Base-by-base conservation (phyloP, 1,140 invertebrate species). In the Pseudomyrmex pallidus region DNA sequence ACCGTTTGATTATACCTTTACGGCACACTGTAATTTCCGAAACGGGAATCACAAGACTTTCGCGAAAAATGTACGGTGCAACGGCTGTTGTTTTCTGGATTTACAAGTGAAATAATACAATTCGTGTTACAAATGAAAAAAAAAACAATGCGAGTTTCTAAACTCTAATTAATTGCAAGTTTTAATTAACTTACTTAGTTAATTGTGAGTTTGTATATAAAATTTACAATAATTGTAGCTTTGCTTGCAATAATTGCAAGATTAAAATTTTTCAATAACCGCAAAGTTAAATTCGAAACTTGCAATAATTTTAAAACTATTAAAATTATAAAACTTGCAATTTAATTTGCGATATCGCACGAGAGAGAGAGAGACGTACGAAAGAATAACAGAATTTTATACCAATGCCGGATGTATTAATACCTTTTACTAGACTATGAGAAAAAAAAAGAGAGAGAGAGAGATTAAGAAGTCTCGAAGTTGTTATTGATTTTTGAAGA, bases 121-220 rank as follows among this genome's bases (percentile, higher is more conserved):
- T 70, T 48, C 8, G 13, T 25, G 3, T 35, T 70, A 25, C 20
- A 48, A 70, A 70, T 25, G 10, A 54, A 57, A 13, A 70, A 22
- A 80, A 50, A 4, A 54, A 70, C n/a, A 80, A 50, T 35, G 25
- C 50, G 35, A 80, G 59, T 20, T 70, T 61, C 44, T 80, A 35
- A 78, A 61, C 4, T 72, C 22, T 13, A 59, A 20, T 59, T 20
- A 72, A 2, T 59, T 25, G 13, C 56, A 35, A 35, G 35, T 35
- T 35, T 35, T 35, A 35, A 35, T 35, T 35, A 35, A 4, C 4
- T 35, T 35, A 35, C 25, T 7, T 5, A 35, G 5, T 35, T 35
- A 35, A 35, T 35, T 35, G 35, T 7, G 7, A 35, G 35, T 35
- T 35, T 35, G 7, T 35, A 25, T 3, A 25, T 35, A 35, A 35